phyloP scores from a whole-genome alignment of 1,140 invertebrate genomes.

The Apis dorsata region DNA sequence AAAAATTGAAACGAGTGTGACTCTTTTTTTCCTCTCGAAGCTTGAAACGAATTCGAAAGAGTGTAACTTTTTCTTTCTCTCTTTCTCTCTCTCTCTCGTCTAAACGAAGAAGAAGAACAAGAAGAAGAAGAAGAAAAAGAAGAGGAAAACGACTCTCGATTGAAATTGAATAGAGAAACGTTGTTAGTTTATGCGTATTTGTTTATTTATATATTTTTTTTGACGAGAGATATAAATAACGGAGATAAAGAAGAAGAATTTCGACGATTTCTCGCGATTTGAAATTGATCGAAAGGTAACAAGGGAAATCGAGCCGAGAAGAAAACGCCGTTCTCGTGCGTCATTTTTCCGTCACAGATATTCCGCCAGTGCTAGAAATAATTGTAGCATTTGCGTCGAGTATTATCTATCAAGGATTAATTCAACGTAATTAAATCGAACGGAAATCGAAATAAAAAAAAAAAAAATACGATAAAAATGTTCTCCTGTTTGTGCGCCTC shows the following conservation, averaged over 20 bases:
- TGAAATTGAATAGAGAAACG: not conserved
- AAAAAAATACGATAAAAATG: slow-evolving; percentile 62
- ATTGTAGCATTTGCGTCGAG: slow-evolving; percentile 57
- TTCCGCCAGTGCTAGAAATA: slow-evolving; percentile 59
- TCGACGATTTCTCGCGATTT: slow-evolving; percentile 13
- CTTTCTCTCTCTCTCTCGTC: not conserved
- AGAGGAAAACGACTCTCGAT: slow-evolving; percentile 7
- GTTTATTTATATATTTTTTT: not conserved
- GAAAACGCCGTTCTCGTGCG: not conserved
- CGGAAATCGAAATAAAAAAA: not conserved
- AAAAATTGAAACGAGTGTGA: not conserved
- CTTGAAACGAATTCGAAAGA: not conserved
- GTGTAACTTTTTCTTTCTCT: too few relatives aligned
- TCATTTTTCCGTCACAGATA: slow-evolving; percentile 37
- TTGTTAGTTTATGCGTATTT: not conserved
- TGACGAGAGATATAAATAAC: not conserved
- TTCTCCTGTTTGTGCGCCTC: slow-evolving; percentile 77
- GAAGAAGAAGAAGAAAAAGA: too few relatives aligned
- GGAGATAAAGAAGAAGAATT: not conserved
- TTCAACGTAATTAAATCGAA: slow-evolving; percentile 27
- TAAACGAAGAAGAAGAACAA: not conserved
- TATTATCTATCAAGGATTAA: slow-evolving; percentile 32
- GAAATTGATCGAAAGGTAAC: not conserved
- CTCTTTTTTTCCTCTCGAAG: not conserved
- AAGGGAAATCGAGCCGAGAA: not conserved